These are phyloP conservation scores for Scatophagus argus DNA, from an alignment of 2,113 vertebrate genomes.

Conservation along the genomic window DNA sequence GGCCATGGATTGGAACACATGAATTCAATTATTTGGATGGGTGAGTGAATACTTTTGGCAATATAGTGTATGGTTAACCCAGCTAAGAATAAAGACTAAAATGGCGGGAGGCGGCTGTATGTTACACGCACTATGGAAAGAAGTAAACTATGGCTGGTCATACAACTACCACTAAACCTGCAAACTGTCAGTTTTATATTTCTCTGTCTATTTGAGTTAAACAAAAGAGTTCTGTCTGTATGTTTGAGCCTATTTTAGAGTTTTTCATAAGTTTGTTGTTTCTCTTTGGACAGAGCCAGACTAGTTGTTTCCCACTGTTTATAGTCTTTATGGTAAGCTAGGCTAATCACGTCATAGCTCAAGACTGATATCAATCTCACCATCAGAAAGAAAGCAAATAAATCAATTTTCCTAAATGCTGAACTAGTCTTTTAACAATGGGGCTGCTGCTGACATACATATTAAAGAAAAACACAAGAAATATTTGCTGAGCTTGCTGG, in stretches of 20 bases:
- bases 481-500: background rate
- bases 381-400: background rate
- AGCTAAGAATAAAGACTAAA: background rate
- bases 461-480: constrained; percentile 26
- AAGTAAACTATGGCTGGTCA: no score
- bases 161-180: background rate
- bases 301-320: background rate
- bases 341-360: background rate
- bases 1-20: no score
- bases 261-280: no score
- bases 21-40: no score
- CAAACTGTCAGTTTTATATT: no score
- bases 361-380: background rate
- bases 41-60: no score
- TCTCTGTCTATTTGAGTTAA: background rate
- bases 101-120: background rate
- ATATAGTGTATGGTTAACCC: background rate
- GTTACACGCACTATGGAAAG: background rate
- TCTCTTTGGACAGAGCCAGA: no score
- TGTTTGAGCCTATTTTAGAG: no score
- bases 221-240: background rate
- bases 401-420: background rate
- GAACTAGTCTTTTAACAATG: background rate
- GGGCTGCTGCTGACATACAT: background rate
- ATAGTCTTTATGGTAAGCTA: constrained; percentile 1